A percentile compares a stretch with the other conserved stretches of the same genome.
phyloP scores from a whole-genome alignment of 2,888 invertebrate genomes.

The Parnassius orleans region DNA sequence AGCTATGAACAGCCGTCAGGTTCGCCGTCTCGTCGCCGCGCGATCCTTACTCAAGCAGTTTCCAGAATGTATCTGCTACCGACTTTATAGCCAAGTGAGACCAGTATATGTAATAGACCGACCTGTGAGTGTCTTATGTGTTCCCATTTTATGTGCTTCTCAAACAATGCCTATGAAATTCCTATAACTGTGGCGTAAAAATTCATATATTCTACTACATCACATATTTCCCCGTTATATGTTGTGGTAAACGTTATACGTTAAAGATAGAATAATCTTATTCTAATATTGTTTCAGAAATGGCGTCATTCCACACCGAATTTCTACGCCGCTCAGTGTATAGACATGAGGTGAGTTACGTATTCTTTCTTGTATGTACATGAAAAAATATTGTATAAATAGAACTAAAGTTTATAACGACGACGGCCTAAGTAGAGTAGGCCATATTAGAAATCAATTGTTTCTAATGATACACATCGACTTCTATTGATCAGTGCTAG shows the following conservation, averaged over 20 bases:
- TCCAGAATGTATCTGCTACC: constrained; percentile 50
- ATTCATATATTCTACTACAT: background rate
- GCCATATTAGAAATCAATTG: constrained; percentile 54
- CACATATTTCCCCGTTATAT: no score
- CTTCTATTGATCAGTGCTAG: constrained; percentile 71
- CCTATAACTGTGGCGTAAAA: background rate
- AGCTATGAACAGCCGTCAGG: constrained; percentile 66
- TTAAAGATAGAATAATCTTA: background rate
- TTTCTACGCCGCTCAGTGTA: constrained; percentile 70
- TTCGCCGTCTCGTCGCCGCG: constrained; percentile 55
- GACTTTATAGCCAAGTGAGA: constrained; percentile 72
- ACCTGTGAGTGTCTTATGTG: constrained; percentile 64
- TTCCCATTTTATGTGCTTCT: constrained; percentile 33
- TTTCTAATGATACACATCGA: constrained; percentile 58
- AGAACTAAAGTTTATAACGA: constrained; percentile 1
- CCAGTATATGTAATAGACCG: constrained; percentile 69
- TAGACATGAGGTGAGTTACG: constrained; percentile 66
- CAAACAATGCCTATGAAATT: constrained; percentile 4
- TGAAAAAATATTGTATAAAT: constrained; percentile 28
- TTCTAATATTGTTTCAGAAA: constrained; percentile 60
- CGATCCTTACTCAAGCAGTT: constrained; percentile 44
- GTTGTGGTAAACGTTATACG: no score
- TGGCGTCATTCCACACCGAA: constrained; percentile 74
- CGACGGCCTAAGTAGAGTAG: constrained; percentile 12
- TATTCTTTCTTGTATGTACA: constrained; percentile 12